Percentiles rank a stretch among this genome's conserved stretches.
Evolutionary conservation across 2,888 invertebrate species (phyloP).

Genomic region (Dioctria linearis): DNA sequence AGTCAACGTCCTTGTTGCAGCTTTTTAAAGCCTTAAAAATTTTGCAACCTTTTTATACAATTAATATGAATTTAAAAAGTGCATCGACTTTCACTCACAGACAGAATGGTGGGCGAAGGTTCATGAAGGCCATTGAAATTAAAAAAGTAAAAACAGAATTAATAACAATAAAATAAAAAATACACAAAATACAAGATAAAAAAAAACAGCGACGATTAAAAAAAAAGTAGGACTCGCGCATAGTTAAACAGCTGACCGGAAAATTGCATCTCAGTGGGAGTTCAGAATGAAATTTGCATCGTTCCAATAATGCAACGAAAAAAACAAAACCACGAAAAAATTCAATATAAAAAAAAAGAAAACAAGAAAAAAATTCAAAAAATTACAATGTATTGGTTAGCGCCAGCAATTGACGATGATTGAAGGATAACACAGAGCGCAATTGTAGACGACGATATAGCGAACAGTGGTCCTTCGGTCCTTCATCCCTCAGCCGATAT

Average conservation of each 20-base stretch:
- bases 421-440: slow-evolving; percentile 20
- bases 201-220: background rate
- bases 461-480: background rate
- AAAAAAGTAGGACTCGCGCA: slow-evolving; percentile 36
- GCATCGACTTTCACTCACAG: slow-evolving; percentile 39
- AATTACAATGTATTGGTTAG: slow-evolving; percentile 33
- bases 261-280: slow-evolving; percentile 35
- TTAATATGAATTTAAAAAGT: slow-evolving; percentile 46
- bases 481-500: background rate
- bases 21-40: slow-evolving; percentile 15
- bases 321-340: background rate
- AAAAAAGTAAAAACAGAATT: slow-evolving; percentile 28
- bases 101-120: background rate
- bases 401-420: slow-evolving; percentile 29
- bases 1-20: slow-evolving; percentile 13
- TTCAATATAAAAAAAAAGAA: background rate
- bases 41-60: background rate
- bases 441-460: slow-evolving; percentile 8
- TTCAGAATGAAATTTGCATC: slow-evolving; percentile 42
- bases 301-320: slow-evolving; percentile 27
- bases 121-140: slow-evolving; percentile 26
- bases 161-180: slow-evolving; percentile 42
- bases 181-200: slow-evolving; percentile 16
- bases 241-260: slow-evolving; percentile 46
- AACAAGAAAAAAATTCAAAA: slow-evolving; percentile 19